Percentiles rank a stretch among this genome's conserved stretches.
Conservation (phyloP, 92 coral and sea anemone genomes). For the Epizoanthus ramosus region DNA sequence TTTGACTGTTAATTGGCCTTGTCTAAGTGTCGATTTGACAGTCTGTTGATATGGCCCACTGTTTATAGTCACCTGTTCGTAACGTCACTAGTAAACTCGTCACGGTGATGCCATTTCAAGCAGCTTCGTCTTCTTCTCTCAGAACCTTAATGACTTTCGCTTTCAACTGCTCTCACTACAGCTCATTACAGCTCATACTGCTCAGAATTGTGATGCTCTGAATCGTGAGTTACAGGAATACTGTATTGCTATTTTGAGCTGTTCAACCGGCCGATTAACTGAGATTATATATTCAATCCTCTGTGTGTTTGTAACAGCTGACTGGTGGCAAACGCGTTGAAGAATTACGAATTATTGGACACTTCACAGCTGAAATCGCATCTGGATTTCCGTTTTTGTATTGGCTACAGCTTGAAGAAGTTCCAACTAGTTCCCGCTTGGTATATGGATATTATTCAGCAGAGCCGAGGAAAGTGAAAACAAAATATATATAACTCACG, state of each 20-base stretch:
- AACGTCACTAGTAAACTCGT: slow-evolving; percentile 18
- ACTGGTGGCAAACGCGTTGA: neutral
- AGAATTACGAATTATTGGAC: neutral
- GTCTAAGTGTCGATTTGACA: neutral
- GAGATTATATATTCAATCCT: too few relatives aligned
- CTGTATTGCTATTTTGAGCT: too few relatives aligned
- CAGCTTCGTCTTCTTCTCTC: neutral
- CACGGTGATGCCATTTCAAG: neutral
- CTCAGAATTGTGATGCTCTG: too few relatives aligned
- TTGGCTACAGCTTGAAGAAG: neutral
- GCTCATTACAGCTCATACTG: too few relatives aligned
- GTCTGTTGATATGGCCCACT: neutral
- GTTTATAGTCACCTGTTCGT: slow-evolving; percentile 12
- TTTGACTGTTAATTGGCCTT: neutral
- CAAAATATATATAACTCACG: neutral
- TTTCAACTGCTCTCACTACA: too few relatives aligned
- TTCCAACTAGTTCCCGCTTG: neutral
- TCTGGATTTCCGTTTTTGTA: neutral
- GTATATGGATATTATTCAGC: neutral
- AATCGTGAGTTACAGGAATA: too few relatives aligned
- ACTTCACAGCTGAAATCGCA: neutral
- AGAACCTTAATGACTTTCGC: too few relatives aligned
- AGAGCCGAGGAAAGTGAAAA: neutral
- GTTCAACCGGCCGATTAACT: too few relatives aligned
- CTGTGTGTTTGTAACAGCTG: too few relatives aligned